Evolutionary conservation across 2,113 vertebrate genomes (phyloP).

Genomic region (Thalassoma bifasciatum): DNA sequence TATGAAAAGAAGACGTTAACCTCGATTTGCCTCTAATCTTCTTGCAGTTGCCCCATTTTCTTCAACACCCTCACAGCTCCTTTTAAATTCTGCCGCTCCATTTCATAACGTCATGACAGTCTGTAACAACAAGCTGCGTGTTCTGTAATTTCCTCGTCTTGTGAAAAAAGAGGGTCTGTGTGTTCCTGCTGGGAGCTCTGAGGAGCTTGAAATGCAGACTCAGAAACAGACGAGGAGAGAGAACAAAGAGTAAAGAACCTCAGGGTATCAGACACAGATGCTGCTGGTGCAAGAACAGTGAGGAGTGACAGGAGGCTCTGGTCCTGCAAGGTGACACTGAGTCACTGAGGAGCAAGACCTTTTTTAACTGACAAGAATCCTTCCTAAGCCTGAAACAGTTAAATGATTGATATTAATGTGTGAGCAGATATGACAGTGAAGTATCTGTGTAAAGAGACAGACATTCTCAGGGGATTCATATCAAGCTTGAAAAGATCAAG

Average conservation of each 20-base stretch:
- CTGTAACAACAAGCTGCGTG: constrained; percentile 28
- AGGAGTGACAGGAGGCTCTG: constrained; percentile 40
- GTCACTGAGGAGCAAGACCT: constrained; percentile 41
- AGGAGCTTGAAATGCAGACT: constrained; percentile 53
- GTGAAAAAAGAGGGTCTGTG: constrained; percentile 2
- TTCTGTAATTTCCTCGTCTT: constrained; percentile 9
- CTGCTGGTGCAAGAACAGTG: constrained; percentile 13
- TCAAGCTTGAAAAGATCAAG: no score
- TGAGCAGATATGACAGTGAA: no score
- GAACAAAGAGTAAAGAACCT: constrained; percentile 42
- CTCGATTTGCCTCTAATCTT: constrained; percentile 41
- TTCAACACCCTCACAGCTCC: constrained; percentile 12
- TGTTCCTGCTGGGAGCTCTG: constrained; percentile 49
- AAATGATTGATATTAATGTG: background rate
- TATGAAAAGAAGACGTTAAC: constrained; percentile 38
- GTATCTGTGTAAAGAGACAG: no score
- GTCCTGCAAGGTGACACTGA: constrained; percentile 66
- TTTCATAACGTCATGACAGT: constrained; percentile 28
- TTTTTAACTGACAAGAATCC: constrained; percentile 10
- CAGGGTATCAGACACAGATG: constrained; percentile 37
- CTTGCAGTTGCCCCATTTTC: constrained; percentile 6
- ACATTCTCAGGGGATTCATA: no score
- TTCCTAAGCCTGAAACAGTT: constrained; percentile 26
- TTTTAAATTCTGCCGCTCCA: constrained; percentile 18
- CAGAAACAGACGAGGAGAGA: constrained; percentile 25